Percentiles rank a stretch among this genome's conserved stretches.
Evolutionary conservation across 1,140 invertebrate species (phyloP).

Genomic region (Calliopsis andreniformis): DNA sequence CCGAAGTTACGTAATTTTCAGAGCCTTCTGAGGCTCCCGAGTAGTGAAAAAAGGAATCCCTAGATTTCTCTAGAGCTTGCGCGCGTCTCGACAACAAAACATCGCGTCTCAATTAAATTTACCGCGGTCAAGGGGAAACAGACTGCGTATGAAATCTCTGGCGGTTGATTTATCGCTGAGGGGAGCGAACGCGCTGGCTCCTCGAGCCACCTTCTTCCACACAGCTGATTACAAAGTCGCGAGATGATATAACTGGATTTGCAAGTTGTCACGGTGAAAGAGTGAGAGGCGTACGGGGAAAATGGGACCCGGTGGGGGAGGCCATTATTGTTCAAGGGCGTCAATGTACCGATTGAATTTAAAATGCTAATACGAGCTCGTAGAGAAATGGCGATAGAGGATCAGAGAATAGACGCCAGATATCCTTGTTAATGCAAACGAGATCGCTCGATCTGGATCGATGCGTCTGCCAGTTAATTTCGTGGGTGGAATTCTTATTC

Average conservation of each 20-base stretch:
- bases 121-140: constrained; percentile 35
- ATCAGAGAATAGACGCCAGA: background rate
- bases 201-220: constrained; percentile 33
- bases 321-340: constrained; percentile 65
- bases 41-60: background rate
- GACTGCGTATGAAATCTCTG: constrained; percentile 15
- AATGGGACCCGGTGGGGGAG: constrained; percentile 30
- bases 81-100: background rate
- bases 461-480: no score
- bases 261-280: constrained; percentile 48
- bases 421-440: no score
- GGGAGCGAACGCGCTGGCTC: background rate
- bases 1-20: no score
- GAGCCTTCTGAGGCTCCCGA: no score
- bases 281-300: constrained; percentile 36
- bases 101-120: constrained; percentile 27
- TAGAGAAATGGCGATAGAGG: constrained; percentile 48
- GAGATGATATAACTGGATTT: constrained; percentile 66
- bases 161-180: constrained; percentile 43
- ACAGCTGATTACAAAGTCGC: constrained; percentile 45
- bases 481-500: no score
- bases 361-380: constrained; percentile 60
- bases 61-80: background rate
- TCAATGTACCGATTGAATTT: constrained; percentile 65
- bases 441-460: no score